A percentile compares a stretch with the other conserved stretches of the same genome.
These are phyloP conservation scores for Lasioglossum zephyrum DNA, from an alignment of 2,888 invertebrate species.

Conservation along the genomic window DNA sequence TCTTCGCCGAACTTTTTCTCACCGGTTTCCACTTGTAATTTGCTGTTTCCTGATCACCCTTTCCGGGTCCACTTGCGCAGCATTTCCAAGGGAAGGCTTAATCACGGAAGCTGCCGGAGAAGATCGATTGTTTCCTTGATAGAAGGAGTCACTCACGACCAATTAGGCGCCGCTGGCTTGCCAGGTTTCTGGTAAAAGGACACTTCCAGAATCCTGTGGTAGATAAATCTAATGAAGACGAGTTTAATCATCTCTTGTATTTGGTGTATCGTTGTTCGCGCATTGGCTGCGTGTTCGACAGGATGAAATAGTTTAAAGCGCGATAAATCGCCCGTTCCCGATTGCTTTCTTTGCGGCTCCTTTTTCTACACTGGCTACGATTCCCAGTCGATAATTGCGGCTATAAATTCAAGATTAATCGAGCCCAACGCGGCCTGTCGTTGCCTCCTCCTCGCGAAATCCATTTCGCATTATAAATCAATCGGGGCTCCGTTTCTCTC, in stretches of 20 bases:
- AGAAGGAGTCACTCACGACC: constrained; percentile 48
- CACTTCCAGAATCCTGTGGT: neutral
- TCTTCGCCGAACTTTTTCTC: neutral
- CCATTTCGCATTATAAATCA: constrained; percentile 81
- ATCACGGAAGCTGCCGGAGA: constrained; percentile 50
- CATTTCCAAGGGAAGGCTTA: constrained; percentile 40
- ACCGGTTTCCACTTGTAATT: neutral
- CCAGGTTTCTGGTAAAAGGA: neutral
- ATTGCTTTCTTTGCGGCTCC: constrained; percentile 49
- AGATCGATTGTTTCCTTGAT: constrained; percentile 65
- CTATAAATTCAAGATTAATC: constrained; percentile 81
- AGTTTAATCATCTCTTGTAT: constrained; percentile 45
- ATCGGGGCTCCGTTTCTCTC: constrained; percentile 69
- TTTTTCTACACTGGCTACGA: constrained; percentile 41
- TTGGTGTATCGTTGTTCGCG: neutral
- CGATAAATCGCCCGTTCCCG: constrained; percentile 58
- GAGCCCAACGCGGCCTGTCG: constrained; percentile 77
- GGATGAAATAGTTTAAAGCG: constrained; percentile 59
- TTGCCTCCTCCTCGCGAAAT: constrained; percentile 77
- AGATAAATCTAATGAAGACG: constrained; percentile 26
- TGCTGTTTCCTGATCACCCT: constrained; percentile 19
- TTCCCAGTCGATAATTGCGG: constrained; percentile 74
- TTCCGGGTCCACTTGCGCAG: neutral
- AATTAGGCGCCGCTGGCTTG: constrained; percentile 41
- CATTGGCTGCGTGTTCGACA: neutral